Evolutionary conservation across 1,140 invertebrate species (phyloP), one percentile per base, ranked within the genome.

Genomic region (Bombus terrestris): DNA sequence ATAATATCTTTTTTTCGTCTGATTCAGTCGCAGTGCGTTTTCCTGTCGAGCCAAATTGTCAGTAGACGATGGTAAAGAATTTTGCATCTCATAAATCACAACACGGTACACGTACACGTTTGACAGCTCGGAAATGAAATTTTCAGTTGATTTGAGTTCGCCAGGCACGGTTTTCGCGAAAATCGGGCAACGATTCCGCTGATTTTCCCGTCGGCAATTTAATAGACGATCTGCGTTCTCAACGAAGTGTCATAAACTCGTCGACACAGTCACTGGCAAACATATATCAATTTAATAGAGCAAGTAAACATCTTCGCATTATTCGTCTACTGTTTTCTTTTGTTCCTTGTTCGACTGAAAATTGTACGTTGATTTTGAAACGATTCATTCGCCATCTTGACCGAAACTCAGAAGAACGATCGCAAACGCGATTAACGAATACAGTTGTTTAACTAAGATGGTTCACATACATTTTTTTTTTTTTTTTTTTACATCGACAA

Each of bases 391-490:
- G 37, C 41, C 53, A 18, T 28, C 1, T n/a, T 15, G 53, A 39
- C 25, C 13, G 37, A 37, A 28, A n/a, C 25, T 39, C 25, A n/a
- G 15, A 76, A 62, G n/a, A 77, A 77, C 5, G 39, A 62, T 37
- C 32, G 12, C 43, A n/a, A 43, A 3, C 64, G 41, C 62, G 32
- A 85, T 85, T 25, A 39, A 64, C 28, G 35, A 69, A 57, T 71
- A 79, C 77, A 59, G 35, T 41, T 84, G 41, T 32, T 59, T 74
- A 81, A 69, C 78, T 57, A 62, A 86, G 18, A 37, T 64, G 59
- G 35, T 75, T 89, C 75, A 35, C 53, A 41, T 32, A 62, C 57
- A 71, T 72, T 3, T 18, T 53, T 59, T 76, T 39, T n/a, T 35
- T 3, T 41, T 8, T 32, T 13, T 6, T 9, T 68, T 41, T 68